Percentiles rank a stretch among this genome's conserved stretches.
These are phyloP conservation scores for Thamnophis elegans DNA, from an alignment of 2,797 vertebrate species.

Conservation along the genomic window DNA sequence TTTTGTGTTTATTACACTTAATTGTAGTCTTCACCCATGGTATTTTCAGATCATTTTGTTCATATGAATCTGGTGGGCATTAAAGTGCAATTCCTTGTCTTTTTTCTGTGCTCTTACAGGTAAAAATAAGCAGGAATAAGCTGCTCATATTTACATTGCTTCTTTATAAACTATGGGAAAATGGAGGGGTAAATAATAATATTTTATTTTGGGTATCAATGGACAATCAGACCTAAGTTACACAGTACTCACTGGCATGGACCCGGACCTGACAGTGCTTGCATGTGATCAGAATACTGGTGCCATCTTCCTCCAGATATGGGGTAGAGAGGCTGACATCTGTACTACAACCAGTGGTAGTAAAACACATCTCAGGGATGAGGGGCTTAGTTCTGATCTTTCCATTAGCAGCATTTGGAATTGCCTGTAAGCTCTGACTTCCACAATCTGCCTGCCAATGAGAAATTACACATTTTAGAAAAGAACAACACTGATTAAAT, in stretches of 20 bases:
- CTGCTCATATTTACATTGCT: neutral
- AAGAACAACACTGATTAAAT: neutral
- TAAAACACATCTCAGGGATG: slow-evolving; percentile 98
- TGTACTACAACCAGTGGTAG: slow-evolving; percentile 80
- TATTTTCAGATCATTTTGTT: neutral
- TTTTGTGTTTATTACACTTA: neutral
- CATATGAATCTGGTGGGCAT: neutral
- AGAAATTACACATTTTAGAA: slow-evolving; percentile 17
- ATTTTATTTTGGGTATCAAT: neutral
- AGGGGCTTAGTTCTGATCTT: slow-evolving; percentile 87
- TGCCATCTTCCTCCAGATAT: slow-evolving; percentile 87
- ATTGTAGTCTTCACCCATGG: neutral
- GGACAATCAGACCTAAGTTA: neutral
- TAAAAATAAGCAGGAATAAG: neutral
- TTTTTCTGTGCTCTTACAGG: neutral
- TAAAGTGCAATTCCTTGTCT: neutral
- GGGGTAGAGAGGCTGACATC: slow-evolving; percentile 88
- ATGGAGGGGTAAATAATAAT: neutral
- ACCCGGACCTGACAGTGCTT: slow-evolving; percentile 89
- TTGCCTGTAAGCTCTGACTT: slow-evolving; percentile 67
- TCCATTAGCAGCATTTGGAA: slow-evolving; percentile 52
- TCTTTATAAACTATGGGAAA: neutral
- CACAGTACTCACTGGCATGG: slow-evolving; percentile 85
- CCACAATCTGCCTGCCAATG: slow-evolving; percentile 79
- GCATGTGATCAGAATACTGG: slow-evolving; percentile 88